phyloP scores from a whole-genome alignment of 2,113 vertebrate genomes.

The Melanostigma gelatinosum region DNA sequence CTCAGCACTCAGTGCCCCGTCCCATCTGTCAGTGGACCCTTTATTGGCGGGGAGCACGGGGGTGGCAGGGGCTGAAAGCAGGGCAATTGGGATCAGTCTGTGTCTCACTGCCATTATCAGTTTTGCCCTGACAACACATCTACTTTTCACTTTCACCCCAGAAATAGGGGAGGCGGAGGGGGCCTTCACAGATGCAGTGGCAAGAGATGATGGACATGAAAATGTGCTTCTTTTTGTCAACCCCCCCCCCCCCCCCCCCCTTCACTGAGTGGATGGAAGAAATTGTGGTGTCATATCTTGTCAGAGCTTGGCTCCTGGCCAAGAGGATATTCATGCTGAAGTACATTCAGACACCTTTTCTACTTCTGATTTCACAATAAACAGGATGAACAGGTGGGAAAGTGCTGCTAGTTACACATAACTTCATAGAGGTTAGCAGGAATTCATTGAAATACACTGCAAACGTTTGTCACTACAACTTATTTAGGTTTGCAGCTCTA shows the following conservation, averaged over 20 bases:
- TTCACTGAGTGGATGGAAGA: constrained; percentile 62
- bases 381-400: constrained; percentile 22
- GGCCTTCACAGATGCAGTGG: constrained; percentile 59
- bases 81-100: constrained; percentile 81
- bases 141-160: constrained; percentile 80
- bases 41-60: constrained; percentile 70
- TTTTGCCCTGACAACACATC: constrained; percentile 82
- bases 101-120: constrained; percentile 79
- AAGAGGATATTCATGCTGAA: constrained; percentile 55
- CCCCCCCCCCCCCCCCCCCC: background rate
- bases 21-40: constrained; percentile 81
- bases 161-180: constrained; percentile 56
- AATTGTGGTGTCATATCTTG: constrained; percentile 79
- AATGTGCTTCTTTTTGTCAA: constrained; percentile 68
- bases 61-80: constrained; percentile 80
- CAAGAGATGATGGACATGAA: constrained; percentile 81
- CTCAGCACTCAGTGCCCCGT: constrained; percentile 71
- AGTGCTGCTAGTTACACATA: constrained; percentile 2
- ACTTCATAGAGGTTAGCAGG: constrained; percentile 11
- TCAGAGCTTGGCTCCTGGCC: constrained; percentile 62
- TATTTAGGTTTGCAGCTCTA: background rate
- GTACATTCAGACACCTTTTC: constrained; percentile 37
- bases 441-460: background rate
- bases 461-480: background rate
- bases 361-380: constrained; percentile 40